A percentile compares a stretch with the other conserved stretches of the same genome.
phyloP scores from a whole-genome alignment of 1,140 invertebrate genomes.

The Euura saliciscinereae region DNA sequence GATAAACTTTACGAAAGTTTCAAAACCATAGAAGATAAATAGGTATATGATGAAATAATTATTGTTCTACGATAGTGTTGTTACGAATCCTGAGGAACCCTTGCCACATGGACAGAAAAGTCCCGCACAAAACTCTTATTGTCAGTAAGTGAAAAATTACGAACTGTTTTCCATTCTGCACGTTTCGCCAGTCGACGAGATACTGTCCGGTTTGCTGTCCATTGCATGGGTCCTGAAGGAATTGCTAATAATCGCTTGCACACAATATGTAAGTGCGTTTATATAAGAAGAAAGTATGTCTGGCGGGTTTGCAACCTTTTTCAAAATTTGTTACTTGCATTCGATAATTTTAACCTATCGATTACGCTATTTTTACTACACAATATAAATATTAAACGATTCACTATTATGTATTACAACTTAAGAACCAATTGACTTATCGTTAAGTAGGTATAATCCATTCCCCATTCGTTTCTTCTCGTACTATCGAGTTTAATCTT shows the following conservation, averaged over 20 bases:
- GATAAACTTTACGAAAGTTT: slow-evolving; percentile 1
- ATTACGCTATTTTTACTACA: no score
- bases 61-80: background rate
- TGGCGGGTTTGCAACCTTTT: background rate
- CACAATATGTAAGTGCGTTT: background rate
- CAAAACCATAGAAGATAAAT: background rate
- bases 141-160: no score
- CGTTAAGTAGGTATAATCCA: no score
- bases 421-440: no score
- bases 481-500: no score
- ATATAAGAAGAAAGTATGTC: background rate
- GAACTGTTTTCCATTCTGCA: no score
- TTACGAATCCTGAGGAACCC: background rate
- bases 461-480: no score
- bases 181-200: background rate
- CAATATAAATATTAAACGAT: no score
- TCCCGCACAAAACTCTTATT: background rate
- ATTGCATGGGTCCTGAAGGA: background rate
- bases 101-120: background rate
- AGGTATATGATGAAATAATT: background rate
- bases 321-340: no score
- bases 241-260: background rate
- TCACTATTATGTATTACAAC: no score
- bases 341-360: no score
- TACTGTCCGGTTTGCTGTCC: background rate